A percentile compares a stretch with the other conserved stretches of the same genome.
Conservation (phyloP, 2,113 vertebrate species). For the Nematolebias whitei region DNA sequence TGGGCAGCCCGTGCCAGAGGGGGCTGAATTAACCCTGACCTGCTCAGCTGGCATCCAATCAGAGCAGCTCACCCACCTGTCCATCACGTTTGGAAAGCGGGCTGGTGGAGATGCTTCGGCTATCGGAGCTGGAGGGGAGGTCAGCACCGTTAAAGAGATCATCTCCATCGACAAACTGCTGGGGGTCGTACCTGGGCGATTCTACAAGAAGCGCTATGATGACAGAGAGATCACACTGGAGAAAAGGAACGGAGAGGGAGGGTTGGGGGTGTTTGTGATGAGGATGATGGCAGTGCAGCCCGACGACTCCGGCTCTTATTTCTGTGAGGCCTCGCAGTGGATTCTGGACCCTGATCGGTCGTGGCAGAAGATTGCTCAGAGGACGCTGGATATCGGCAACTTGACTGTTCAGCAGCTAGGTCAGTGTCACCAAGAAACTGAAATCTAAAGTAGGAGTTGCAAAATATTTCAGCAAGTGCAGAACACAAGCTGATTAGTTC, state of each 20-base stretch:
- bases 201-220: conserved; percentile 75
- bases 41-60: conserved; percentile 81
- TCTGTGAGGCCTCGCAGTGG: conserved; percentile 87
- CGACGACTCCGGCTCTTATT: conserved; percentile 83
- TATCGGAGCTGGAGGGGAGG: conserved; percentile 56
- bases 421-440: conserved; percentile 62
- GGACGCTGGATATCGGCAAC: conserved; percentile 84
- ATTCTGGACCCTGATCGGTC: conserved; percentile 84
- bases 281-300: conserved; percentile 78
- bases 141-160: conserved; percentile 78
- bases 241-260: conserved; percentile 78
- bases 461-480: neutral
- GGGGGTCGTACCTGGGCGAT: conserved; percentile 67
- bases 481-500: neutral
- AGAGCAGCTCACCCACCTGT: conserved; percentile 86
- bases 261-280: conserved; percentile 80
- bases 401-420: conserved; percentile 83
- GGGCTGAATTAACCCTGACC: conserved; percentile 81
- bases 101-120: conserved; percentile 3
- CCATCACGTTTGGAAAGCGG: conserved; percentile 83
- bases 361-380: conserved; percentile 87
- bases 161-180: conserved; percentile 81
- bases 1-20: conserved; percentile 79
- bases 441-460: neutral
- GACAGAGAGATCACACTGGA: conserved; percentile 81